Base-by-base conservation (phyloP, 2,888 invertebrate species). In the Harmothoe impar region DNA sequence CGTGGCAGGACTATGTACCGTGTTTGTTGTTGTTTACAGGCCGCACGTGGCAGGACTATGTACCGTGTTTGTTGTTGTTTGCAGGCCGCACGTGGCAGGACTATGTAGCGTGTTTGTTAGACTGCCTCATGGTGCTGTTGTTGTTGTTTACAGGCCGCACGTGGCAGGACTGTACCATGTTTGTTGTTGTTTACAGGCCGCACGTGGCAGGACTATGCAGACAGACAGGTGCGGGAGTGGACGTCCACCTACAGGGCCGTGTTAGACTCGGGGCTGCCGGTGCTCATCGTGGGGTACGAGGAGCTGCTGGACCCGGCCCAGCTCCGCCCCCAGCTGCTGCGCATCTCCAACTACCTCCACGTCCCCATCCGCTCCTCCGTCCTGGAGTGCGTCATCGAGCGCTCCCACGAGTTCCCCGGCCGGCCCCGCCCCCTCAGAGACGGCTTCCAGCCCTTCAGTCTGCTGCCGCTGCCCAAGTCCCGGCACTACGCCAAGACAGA, bases 361-460 rank as follows among this genome's bases (percentile, higher is more conserved):
- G 90, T 90, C 35, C 90, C 90, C 12, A 86, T 90, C 56, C 56
- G 51, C 25, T 33, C 33, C 33, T 84, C 84, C 25, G 52, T 72
- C 1, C 84, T 90, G 7, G 90, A 90, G 7, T 90, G 90, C 31
- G 33, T 90, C 25, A 12, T 90, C 23, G 51, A 56, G 25, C 29
- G 62, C 0, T 17, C 90, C 0, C 43, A 25, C 5, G 88, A 90
- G 29, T 90, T 90, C 33, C 54, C 25, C 23, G 31, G 88, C 77
- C 35, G 72, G n/a, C 90, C 90, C 3, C 1, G 15, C 25, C 52
- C 72, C 25, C 78, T 90, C 3, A 72, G 56, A n/a, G 17, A 68
- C 10, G 90, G 90, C n/a, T 90, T 90, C 78, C 88, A 90, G 56
- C 90, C 90, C 7, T 90, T 90, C 35, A 89, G 62, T 77, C 56